Conservation (phyloP, 1,140 invertebrate genomes). For the Schlechtendalia chinensis region DNA sequence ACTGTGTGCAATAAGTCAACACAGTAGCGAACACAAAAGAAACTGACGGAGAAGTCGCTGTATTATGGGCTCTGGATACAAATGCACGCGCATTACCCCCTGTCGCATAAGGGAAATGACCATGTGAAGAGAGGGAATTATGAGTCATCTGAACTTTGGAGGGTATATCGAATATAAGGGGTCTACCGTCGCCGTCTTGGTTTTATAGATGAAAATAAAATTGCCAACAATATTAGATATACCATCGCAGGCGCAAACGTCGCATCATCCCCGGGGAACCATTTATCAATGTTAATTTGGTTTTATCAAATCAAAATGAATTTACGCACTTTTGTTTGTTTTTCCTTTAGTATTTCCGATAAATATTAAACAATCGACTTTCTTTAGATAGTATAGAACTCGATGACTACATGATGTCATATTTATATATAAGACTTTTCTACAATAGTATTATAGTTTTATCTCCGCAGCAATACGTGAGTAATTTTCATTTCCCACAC, state of each 20-base stretch:
- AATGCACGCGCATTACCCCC: conserved; percentile 9
- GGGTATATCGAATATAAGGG: conserved; percentile 40
- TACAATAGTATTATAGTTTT: neutral
- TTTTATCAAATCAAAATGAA: neutral
- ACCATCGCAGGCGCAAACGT: neutral
- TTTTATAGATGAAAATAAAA: conserved; percentile 36
- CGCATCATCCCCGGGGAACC: neutral
- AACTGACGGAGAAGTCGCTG: conserved; percentile 17
- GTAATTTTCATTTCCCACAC: neutral
- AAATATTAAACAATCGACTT: neutral
- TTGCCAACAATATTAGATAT: neutral
- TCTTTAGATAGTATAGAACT: neutral
- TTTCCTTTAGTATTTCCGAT: neutral
- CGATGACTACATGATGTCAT: neutral
- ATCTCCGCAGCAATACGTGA: neutral
- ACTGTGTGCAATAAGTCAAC: conserved; percentile 39
- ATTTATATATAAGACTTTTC: neutral
- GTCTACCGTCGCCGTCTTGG: conserved; percentile 31
- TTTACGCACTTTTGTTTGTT: neutral
- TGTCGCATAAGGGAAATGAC: neutral
- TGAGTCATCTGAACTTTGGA: conserved; percentile 44
- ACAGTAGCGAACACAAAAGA: conserved; percentile 14
- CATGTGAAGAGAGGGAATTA: neutral
- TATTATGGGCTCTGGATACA: conserved; percentile 3
- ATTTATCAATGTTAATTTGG: conserved; percentile 24